These are phyloP conservation scores for Eucera pruinosa DNA, from an alignment of 2,888 invertebrate genomes.

Conservation along the genomic window DNA sequence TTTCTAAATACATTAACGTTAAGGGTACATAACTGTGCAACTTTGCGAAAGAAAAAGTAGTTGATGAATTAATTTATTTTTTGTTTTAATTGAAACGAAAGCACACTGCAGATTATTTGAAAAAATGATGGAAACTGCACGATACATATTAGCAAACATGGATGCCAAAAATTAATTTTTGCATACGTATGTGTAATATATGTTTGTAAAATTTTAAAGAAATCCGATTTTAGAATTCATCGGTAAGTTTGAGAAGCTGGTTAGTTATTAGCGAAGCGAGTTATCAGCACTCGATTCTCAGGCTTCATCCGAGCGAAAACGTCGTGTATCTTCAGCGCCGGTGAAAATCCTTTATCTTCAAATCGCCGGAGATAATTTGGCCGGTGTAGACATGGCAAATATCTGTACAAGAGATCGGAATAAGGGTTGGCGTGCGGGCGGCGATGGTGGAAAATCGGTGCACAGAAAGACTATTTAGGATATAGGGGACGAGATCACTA, in stretches of 20 bases:
- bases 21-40: too few relatives aligned
- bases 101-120: too few relatives aligned
- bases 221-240: not conserved
- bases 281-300: slow-evolving; percentile 55
- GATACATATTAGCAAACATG: too few relatives aligned
- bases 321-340: slow-evolving; percentile 36
- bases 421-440: slow-evolving; percentile 73
- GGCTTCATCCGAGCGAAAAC: slow-evolving; percentile 36
- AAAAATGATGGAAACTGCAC: too few relatives aligned
- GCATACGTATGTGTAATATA: too few relatives aligned
- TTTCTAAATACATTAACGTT: too few relatives aligned
- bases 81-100: too few relatives aligned
- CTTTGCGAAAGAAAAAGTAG: too few relatives aligned
- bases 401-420: slow-evolving; percentile 82
- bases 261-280: slow-evolving; percentile 19
- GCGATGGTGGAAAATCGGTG: slow-evolving; percentile 60
- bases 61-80: too few relatives aligned
- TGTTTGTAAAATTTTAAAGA: too few relatives aligned
- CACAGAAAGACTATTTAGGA: slow-evolving; percentile 78
- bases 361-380: slow-evolving; percentile 81
- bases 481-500: slow-evolving; percentile 79
- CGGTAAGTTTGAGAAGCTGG: slow-evolving; percentile 4
- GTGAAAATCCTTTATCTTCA: slow-evolving; percentile 81
- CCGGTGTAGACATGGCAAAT: slow-evolving; percentile 82
- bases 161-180: too few relatives aligned